These are phyloP conservation scores for Hyposmocoma kahamanoa DNA, from an alignment of 1,140 invertebrate species.

Conservation along the genomic window DNA sequence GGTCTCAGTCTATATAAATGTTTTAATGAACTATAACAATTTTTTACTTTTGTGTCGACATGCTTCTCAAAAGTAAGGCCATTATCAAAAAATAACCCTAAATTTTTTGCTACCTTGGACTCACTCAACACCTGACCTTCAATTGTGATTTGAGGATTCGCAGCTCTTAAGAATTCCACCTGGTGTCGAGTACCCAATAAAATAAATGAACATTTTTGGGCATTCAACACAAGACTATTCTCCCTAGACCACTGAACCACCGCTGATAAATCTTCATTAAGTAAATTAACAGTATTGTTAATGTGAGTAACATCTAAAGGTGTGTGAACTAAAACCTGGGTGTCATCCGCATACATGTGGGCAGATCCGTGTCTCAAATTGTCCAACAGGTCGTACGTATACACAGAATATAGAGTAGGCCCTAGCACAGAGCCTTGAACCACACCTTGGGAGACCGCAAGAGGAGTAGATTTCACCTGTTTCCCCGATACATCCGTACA, in stretches of 20 bases:
- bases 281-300: not conserved
- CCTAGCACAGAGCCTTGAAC: slow-evolving; percentile 2
- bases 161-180: not conserved
- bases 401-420: slow-evolving; percentile 2
- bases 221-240: not conserved
- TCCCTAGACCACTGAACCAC: not conserved
- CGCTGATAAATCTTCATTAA: not conserved
- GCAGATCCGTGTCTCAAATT: not conserved
- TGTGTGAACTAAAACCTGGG: not conserved
- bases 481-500: not conserved
- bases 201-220: not conserved
- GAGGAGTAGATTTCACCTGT: not conserved
- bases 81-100: not conserved
- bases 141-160: not conserved
- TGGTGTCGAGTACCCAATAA: not conserved
- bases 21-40: not conserved
- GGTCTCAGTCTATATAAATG: not conserved
- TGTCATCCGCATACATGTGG: not conserved
- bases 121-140: not conserved
- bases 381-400: not conserved
- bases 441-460: not conserved
- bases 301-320: not conserved
- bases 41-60: not conserved
- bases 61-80: not conserved
- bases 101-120: not conserved